These are phyloP conservation scores for Synergus umbraculus DNA, from an alignment of 2,888 invertebrate genomes.

Conservation along the genomic window DNA sequence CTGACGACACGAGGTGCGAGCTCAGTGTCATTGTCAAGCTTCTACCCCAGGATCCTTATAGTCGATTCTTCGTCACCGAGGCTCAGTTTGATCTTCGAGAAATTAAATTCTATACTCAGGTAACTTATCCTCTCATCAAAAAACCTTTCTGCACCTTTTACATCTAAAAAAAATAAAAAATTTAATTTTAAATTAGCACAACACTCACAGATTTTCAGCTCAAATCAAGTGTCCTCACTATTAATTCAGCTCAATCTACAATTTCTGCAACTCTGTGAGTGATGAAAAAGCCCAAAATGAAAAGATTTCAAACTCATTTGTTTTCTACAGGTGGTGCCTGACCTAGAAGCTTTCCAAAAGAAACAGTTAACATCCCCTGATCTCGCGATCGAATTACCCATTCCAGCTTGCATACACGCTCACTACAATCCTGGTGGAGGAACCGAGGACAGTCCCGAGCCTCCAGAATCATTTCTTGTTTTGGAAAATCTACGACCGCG, in stretches of 20 bases:
- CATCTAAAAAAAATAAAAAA: not conserved
- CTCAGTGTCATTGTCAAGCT: slow-evolving; percentile 85
- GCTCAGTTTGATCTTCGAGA: slow-evolving; percentile 90
- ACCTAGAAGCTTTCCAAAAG: slow-evolving; percentile 82
- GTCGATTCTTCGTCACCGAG: slow-evolving; percentile 88
- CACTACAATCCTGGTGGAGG: slow-evolving; percentile 80
- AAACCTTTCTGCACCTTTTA: slow-evolving; percentile 7
- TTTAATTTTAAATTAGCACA: not conserved
- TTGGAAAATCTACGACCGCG: slow-evolving; percentile 85
- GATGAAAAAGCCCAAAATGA: not conserved
- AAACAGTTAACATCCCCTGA: slow-evolving; percentile 73
- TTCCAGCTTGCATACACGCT: slow-evolving; percentile 85
- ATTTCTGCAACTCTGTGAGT: too few species aligned
- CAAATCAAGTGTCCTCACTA: too few species aligned
- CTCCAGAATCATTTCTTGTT: slow-evolving; percentile 85
- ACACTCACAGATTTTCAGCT: not conserved
- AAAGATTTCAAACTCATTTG: slow-evolving; percentile 5
- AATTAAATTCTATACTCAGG: slow-evolving; percentile 89
- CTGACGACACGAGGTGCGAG: slow-evolving; percentile 72
- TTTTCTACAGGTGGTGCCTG: slow-evolving; percentile 82
- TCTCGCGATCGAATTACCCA: slow-evolving; percentile 80
- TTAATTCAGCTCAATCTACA: too few species aligned
- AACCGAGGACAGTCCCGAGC: slow-evolving; percentile 75
- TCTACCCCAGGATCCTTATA: slow-evolving; percentile 88
- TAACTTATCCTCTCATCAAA: slow-evolving; percentile 71